A percentile compares a stretch with the other conserved stretches of the same genome.
Conservation (phyloP, 2,113 vertebrate species). For the Notiomystis cincta region DNA sequence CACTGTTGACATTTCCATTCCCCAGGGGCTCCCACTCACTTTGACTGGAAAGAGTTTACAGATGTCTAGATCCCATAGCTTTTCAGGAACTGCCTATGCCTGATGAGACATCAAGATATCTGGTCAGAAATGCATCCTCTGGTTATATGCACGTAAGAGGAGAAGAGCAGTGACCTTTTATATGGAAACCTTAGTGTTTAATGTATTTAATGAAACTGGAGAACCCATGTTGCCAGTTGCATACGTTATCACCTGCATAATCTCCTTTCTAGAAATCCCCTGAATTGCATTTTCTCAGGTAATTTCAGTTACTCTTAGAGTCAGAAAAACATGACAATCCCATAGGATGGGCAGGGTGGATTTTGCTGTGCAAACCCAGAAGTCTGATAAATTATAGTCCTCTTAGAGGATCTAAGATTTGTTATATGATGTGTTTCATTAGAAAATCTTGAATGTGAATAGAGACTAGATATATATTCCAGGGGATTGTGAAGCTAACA, state of each 20-base stretch:
- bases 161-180: neutral
- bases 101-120: neutral
- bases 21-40: neutral
- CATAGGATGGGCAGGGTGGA: neutral
- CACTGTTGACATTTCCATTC: neutral
- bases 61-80: neutral
- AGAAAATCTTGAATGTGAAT: neutral
- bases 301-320: neutral
- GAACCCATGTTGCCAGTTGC: neutral
- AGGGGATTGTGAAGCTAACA: neutral
- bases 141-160: neutral
- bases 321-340: neutral
- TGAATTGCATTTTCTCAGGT: neutral
- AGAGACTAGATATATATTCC: neutral
- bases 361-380: neutral
- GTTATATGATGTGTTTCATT: neutral
- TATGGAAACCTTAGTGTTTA: accelerated
- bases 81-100: neutral
- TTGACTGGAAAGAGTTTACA: neutral
- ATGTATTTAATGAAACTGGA: neutral
- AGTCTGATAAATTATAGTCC: neutral
- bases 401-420: neutral
- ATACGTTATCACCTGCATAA: accelerated
- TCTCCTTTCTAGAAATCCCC: neutral
- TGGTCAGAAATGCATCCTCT: neutral